Base-by-base conservation (phyloP, 1,140 invertebrate species). In the Episyrphus balteatus region DNA sequence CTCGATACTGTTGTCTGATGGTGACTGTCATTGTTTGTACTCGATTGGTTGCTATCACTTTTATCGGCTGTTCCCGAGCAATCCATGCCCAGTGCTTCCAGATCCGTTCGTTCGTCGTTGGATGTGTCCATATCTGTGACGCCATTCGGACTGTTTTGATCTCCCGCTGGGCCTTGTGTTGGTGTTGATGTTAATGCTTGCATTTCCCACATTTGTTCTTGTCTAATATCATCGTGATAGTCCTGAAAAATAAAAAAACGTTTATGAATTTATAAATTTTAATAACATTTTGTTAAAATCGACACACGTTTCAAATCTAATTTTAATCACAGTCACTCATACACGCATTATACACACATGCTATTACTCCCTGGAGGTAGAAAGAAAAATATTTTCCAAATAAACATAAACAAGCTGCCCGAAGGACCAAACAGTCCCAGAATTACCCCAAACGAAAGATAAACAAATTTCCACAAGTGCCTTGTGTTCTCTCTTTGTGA, bases 121-220 rank as follows among this genome's bases (percentile, higher is more conserved):
- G 64, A 61, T 38, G 61, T 62, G 45, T 68, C 60, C 60, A 62
- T 66, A 47, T 64, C 65, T 42, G 59, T 61, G 39, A 65, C 46
- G 15, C 56, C 61, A 40, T 57, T 56, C 19, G 62, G 58, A 48
- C 62, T 65, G 37, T 58, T 61, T 30, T 66, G 61, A 50, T 67
- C 62, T 41, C 61, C 58, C 38, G 63, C 49, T 30, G 59, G 54
- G 37, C 54, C 58, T 46, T 65, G 56, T 17, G 60, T 55, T n/a
- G 63, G 52, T 26, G 63, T 68, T 13, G 72, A 71, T 39, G 70
- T 76, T 53, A 86, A 72, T 40, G 82, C 79, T 66, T 85, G 83
- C 83, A 88, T 84, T 66, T 88, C 85, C 70, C 85, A 77, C 77
- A 88, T 83, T 63, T 89, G 86, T 60, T 88, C 84, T 60, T 88